Conservation (phyloP, 2,797 vertebrate species). For the Sebastes vulpes region DNA sequence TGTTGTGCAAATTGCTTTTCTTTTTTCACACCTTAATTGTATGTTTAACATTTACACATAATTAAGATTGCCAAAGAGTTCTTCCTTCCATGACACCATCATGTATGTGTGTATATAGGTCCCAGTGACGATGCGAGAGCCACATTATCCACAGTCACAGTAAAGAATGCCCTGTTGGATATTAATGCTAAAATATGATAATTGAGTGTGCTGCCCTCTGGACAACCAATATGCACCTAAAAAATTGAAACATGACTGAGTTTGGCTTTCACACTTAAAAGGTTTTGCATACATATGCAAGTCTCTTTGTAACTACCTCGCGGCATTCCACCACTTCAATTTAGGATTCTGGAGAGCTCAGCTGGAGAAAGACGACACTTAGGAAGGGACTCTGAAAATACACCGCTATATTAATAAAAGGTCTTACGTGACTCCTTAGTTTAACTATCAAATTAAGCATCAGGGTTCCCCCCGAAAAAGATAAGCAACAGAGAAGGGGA, state of each 20-base stretch:
- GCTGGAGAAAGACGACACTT: constrained; percentile 43
- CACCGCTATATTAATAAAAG: constrained; percentile 26
- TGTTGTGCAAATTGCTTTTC: background rate
- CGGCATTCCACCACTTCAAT: constrained; percentile 49
- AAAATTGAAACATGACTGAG: constrained; percentile 66
- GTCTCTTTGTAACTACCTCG: constrained; percentile 59
- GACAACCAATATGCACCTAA: constrained; percentile 68
- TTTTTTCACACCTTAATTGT: background rate
- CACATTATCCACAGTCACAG: constrained; percentile 53
- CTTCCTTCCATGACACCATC: background rate
- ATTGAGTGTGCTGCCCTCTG: constrained; percentile 64
- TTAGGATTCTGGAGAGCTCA: constrained; percentile 55
- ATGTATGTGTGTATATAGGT: background rate
- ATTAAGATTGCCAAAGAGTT: background rate
- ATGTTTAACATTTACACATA: background rate
- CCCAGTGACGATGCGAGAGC: constrained; percentile 7
- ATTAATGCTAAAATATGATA: constrained; percentile 77
- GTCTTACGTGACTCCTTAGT: background rate
- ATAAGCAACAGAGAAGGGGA: background rate
- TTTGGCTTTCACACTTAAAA: constrained; percentile 82
- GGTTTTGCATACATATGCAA: constrained; percentile 80
- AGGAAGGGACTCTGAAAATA: constrained; percentile 21
- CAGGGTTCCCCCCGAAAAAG: background rate
- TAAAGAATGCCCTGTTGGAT: constrained; percentile 47
- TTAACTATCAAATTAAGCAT: constrained; percentile 29